A percentile compares a stretch with the other conserved stretches of the same genome.
Conservation (phyloP, 2,797 vertebrate species). For the Orientallactaga sibirica region DNA sequence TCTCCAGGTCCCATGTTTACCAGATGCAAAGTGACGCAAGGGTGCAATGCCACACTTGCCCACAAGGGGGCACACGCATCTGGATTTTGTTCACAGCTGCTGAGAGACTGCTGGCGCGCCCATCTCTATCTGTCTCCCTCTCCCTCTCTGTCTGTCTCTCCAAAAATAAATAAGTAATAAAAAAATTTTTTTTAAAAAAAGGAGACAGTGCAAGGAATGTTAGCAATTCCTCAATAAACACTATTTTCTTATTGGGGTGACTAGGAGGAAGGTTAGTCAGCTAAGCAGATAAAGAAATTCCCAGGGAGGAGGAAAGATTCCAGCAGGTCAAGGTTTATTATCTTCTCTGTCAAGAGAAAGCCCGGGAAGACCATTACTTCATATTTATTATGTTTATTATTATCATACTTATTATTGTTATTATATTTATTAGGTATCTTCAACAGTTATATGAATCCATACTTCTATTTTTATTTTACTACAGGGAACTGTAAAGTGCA, state of each 20-base stretch:
- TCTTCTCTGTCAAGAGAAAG: neutral
- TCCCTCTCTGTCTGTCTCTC: no score
- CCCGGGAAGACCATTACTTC: neutral
- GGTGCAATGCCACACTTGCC: no score
- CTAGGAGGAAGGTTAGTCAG: neutral
- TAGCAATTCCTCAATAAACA: neutral
- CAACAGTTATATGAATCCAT: neutral
- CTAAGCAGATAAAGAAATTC: neutral
- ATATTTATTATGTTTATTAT: neutral
- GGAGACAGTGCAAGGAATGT: neutral
- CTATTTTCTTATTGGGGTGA: neutral
- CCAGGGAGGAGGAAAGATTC: neutral
- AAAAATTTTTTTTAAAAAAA: neutral
- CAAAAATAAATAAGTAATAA: no score
- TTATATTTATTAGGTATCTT: neutral
- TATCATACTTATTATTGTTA: no score
- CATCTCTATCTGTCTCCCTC: no score
- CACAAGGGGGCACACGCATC: no score
- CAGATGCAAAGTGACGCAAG: no score
- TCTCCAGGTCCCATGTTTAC: no score
- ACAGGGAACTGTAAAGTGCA: conserved; percentile 13
- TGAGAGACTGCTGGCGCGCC: no score
- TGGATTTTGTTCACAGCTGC: no score
- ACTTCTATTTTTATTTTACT: conserved; percentile 43
- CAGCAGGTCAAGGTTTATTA: neutral